Base-by-base conservation (phyloP, 2,888 invertebrate species). In the Nemotelus nigrinus region DNA sequence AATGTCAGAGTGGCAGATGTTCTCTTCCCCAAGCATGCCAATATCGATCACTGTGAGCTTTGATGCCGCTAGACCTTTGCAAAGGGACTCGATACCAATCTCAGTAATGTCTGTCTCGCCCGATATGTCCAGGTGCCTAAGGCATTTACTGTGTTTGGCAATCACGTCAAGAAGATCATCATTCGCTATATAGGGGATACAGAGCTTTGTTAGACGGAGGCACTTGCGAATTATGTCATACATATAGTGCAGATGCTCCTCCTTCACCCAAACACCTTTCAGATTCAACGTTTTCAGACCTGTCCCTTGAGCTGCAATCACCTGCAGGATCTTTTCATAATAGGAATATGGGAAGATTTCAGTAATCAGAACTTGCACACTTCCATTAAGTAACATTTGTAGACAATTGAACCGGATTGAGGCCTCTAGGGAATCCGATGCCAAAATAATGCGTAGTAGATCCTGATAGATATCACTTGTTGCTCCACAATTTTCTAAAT, bases 201-300 rank as follows among this genome's bases (percentile, higher is more conserved):
- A 90, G 1, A 93, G 85, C 45, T 89, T 90, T 3, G 89, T 90
- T 72, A 93, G 84, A 82, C 90, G 88, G n/a, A 87, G 88, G 67
- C 92, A 88, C 81, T 90, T 90, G 81, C 89, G 88, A 5, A 93
- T 88, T 47, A 92, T 85, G 47, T 90, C 88, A 79, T 90, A 90
- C 87, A 93, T 88, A 8, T 91, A 88, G 77, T 89, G 86, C 82
- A 92, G 89, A 81, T 92, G 90, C 80, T 93, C 92, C 74, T 92
- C 92, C 84, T 92, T 91, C 60, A 92, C 91, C 93, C 93, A 93
- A 50, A 93, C 91, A 10, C 93, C 93, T 87, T 92, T 93, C 77
- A 93, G 86, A 85, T 93, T 92, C 74, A 93, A 88, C 53, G 90
- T 86, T 64, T 90, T 90, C 81, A 93, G 83, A 48, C 92, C 91